These are phyloP conservation scores for Umimayanthus kanabou DNA, from an alignment of 92 coral and sea anemone genomes.

Conservation along the genomic window DNA sequence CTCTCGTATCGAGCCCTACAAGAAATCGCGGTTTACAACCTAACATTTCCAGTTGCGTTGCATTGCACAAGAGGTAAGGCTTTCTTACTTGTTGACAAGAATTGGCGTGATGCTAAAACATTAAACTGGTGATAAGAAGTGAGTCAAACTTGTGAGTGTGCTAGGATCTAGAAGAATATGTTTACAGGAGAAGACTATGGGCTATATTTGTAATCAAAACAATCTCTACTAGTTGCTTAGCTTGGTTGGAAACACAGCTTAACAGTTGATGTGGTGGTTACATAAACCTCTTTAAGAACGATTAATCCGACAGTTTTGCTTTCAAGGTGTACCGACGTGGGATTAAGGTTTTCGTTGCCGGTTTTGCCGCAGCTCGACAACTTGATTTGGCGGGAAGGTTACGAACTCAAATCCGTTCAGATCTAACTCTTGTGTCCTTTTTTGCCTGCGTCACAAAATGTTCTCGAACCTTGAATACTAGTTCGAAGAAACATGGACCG, in stretches of 20 bases:
- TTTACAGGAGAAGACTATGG: not conserved
- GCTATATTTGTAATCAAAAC: not conserved
- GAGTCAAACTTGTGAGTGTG: not conserved
- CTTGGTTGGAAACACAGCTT: not conserved
- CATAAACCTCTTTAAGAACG: not conserved
- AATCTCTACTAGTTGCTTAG: slow-evolving; percentile 16
- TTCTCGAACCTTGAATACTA: not conserved
- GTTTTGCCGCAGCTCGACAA: not conserved
- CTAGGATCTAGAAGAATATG: not conserved
- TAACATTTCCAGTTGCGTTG: not conserved
- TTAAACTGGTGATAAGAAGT: not conserved
- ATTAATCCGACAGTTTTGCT: not conserved
- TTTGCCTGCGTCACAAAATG: not conserved
- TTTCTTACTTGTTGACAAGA: slow-evolving; percentile 24
- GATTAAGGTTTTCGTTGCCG: not conserved
- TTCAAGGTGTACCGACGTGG: not conserved
- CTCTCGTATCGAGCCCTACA: not conserved
- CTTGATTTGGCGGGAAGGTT: too few relatives aligned
- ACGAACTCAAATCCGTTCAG: not conserved
- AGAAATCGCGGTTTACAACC: slow-evolving; percentile 1
- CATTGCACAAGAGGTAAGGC: slow-evolving; percentile 6
- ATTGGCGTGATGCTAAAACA: not conserved
- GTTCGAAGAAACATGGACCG: not conserved
- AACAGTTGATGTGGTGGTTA: not conserved
- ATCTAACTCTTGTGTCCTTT: not conserved